Conservation (phyloP, 2,113 vertebrate species). For the Pampusana beccarii region DNA sequence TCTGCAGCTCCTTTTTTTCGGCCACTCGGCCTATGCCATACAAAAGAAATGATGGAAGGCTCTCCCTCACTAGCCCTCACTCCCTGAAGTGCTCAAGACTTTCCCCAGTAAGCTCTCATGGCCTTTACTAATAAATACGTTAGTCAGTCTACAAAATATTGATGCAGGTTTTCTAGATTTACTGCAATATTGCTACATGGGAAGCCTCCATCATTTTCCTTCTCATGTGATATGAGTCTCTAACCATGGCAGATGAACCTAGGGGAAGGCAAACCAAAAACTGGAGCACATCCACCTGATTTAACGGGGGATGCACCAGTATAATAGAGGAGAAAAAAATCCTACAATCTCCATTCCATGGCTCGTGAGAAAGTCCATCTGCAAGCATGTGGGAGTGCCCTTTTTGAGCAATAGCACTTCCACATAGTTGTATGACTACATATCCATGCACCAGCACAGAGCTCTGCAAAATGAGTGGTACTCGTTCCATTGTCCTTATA, state of each 20-base stretch:
- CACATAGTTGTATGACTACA: neutral
- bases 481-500: neutral
- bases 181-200: neutral
- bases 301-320: neutral
- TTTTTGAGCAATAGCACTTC: neutral
- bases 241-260: neutral
- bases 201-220: neutral
- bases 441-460: neutral
- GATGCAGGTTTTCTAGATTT: neutral
- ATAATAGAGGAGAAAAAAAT: neutral
- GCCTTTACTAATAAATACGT: neutral
- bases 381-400: neutral
- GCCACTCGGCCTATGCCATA: rapidly evolving
- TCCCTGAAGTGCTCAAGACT: neutral
- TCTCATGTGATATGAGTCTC: neutral
- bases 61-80: neutral
- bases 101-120: neutral
- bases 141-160: neutral
- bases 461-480: neutral
- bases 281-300: rapidly evolving
- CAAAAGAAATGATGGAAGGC: neutral
- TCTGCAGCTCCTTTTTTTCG: neutral
- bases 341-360: neutral
- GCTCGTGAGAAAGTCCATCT: neutral
- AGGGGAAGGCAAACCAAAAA: neutral